These are phyloP conservation scores for Cromileptes altivelis DNA, from an alignment of 2,113 vertebrate species.

Conservation along the genomic window DNA sequence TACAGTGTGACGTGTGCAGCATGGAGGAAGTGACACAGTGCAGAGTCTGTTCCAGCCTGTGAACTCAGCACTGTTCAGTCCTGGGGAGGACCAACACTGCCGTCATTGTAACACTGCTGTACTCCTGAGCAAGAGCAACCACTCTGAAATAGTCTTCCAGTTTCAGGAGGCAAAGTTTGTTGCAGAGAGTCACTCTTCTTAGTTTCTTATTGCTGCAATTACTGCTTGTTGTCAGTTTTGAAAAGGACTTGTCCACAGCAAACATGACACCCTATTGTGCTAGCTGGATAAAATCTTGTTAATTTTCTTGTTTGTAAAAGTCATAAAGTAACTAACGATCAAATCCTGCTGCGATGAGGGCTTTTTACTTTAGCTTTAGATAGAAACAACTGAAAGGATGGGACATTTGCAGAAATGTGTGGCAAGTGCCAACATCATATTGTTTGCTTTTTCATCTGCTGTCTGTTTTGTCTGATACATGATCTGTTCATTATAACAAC, in stretches of 20 bases:
- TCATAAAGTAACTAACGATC: not conserved
- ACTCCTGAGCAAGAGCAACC: constrained; percentile 20
- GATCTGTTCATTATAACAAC: not conserved
- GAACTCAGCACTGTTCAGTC: constrained; percentile 57
- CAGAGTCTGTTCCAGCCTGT: constrained; percentile 72
- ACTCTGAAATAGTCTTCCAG: constrained; percentile 31
- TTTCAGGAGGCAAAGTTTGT: not conserved
- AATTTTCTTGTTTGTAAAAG: not conserved
- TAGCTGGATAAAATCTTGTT: not conserved
- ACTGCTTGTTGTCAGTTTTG: not conserved
- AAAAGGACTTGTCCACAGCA: not conserved
- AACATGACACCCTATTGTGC: not conserved
- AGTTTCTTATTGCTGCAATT: not conserved
- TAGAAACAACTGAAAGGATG: not conserved
- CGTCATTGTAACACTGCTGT: constrained; percentile 63
- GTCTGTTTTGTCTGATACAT: not conserved
- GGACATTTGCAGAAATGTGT: not conserved
- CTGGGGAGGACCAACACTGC: constrained; percentile 71
- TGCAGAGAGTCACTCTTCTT: not conserved
- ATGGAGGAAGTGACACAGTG: constrained; percentile 75
- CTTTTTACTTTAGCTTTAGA: not conserved
- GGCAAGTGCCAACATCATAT: not conserved
- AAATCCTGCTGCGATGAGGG: not conserved
- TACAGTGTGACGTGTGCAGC: constrained; percentile 41
- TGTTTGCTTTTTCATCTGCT: not conserved